These are phyloP conservation scores for Fragum sueziense DNA, from an alignment of 2,888 invertebrate species.

Conservation along the genomic window DNA sequence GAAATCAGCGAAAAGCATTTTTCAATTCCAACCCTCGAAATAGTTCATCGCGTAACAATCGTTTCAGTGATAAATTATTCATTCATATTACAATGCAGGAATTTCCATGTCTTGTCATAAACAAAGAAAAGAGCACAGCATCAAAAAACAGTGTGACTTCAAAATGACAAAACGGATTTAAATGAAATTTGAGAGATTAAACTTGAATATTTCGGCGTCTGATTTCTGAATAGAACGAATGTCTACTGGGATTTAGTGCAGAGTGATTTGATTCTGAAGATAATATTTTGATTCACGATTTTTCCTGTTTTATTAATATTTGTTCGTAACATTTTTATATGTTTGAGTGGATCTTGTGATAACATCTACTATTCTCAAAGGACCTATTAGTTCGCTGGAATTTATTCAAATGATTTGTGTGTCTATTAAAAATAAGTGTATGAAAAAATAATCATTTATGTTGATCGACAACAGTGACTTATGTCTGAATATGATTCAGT, in stretches of 20 bases:
- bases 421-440: neutral
- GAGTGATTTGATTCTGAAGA: neutral
- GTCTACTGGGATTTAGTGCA: neutral
- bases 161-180: constrained; percentile 17
- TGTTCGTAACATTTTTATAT: neutral
- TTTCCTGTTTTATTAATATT: constrained; percentile 1
- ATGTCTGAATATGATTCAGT: neutral
- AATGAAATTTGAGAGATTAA: constrained; percentile 2
- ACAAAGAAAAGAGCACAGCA: neutral
- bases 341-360: neutral
- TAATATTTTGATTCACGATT: constrained; percentile 5
- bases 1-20: neutral
- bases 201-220: neutral
- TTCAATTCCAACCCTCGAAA: neutral
- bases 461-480: neutral
- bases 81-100: neutral
- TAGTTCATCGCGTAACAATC: neutral
- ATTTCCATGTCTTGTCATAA: neutral
- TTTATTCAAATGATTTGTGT: neutral
- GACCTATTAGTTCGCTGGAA: neutral
- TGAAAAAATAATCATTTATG: neutral
- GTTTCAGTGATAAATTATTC: neutral
- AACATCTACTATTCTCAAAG: neutral
- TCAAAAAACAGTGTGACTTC: neutral
- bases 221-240: neutral